Evolutionary conservation across 2,888 invertebrate genomes (phyloP).

Genomic region (Nysson spinosus): DNA sequence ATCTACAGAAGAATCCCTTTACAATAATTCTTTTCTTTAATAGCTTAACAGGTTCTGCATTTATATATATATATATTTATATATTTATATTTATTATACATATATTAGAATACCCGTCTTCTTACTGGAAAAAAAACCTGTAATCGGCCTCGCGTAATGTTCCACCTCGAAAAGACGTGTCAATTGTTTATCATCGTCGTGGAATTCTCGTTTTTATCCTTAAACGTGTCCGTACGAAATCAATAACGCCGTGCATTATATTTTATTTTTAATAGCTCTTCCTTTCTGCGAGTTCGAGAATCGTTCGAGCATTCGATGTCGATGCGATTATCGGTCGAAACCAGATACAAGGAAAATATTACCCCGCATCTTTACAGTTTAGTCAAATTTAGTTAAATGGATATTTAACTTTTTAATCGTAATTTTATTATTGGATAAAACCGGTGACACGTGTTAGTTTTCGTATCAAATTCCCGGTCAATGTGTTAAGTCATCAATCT

Average conservation of each 20-base stretch:
- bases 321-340: slow-evolving; percentile 21
- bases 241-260: slow-evolving; percentile 14
- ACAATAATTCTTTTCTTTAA: slow-evolving; percentile 25
- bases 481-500: no score
- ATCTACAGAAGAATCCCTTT: slow-evolving; percentile 35
- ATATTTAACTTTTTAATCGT: no score
- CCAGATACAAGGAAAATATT: slow-evolving; percentile 29
- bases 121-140: slow-evolving; percentile 29
- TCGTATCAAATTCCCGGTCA: no score
- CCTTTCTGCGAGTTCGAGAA: slow-evolving; percentile 5
- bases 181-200: not conserved
- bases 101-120: slow-evolving; percentile 40
- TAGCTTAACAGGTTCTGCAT: slow-evolving; percentile 39
- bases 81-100: slow-evolving; percentile 24
- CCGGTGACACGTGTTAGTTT: not conserved
- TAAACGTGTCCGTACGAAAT: slow-evolving; percentile 9
- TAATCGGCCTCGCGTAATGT: slow-evolving; percentile 24
- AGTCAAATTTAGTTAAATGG: no score
- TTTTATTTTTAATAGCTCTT: no score
- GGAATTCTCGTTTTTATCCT: not conserved
- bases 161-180: slow-evolving; percentile 8
- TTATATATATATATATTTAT: slow-evolving; percentile 14
- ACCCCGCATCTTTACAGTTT: no score
- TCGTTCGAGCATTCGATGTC: slow-evolving; percentile 16
- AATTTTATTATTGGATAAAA: not conserved